Evolutionary conservation across 1,140 invertebrate species (phyloP).

Genomic region (Heliconius congener): DNA sequence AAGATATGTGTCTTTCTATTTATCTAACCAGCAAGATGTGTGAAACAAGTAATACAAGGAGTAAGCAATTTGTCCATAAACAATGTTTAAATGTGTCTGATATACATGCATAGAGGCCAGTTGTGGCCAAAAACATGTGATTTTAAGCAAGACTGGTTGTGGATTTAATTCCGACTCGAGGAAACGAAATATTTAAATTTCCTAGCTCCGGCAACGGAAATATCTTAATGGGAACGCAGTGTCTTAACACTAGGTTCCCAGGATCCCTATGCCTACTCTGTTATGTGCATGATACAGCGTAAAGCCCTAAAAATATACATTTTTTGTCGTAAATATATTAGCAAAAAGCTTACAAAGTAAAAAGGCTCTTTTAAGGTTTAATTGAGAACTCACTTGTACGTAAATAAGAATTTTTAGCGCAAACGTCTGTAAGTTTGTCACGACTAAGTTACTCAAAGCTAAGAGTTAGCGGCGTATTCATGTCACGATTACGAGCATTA

Average conservation of each 20-base stretch:
- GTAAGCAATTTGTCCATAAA: too few relatives aligned
- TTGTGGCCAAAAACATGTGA: too few relatives aligned
- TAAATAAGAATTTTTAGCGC: slow-evolving; percentile 10
- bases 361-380: neutral
- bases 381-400: slow-evolving; percentile 13
- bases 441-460: slow-evolving; percentile 17
- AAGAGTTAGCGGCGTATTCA: slow-evolving; percentile 21
- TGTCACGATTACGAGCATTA: slow-evolving; percentile 27
- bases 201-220: neutral
- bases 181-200: neutral
- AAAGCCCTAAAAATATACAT: too few relatives aligned
- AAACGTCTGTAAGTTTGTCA: slow-evolving; percentile 19
- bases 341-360: neutral
- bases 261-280: too few relatives aligned
- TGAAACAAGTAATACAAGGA: too few relatives aligned
- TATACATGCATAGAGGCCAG: too few relatives aligned
- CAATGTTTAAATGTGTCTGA: too few relatives aligned
- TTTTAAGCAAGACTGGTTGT: too few relatives aligned
- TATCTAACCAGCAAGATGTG: too few relatives aligned
- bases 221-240: neutral
- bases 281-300: too few relatives aligned
- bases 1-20: too few relatives aligned
- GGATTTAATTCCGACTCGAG: neutral
- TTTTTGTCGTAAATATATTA: too few relatives aligned
- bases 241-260: neutral